Evolutionary conservation across 1,140 invertebrate genomes (phyloP).

Genomic region (Drosophila fuyamai): DNA sequence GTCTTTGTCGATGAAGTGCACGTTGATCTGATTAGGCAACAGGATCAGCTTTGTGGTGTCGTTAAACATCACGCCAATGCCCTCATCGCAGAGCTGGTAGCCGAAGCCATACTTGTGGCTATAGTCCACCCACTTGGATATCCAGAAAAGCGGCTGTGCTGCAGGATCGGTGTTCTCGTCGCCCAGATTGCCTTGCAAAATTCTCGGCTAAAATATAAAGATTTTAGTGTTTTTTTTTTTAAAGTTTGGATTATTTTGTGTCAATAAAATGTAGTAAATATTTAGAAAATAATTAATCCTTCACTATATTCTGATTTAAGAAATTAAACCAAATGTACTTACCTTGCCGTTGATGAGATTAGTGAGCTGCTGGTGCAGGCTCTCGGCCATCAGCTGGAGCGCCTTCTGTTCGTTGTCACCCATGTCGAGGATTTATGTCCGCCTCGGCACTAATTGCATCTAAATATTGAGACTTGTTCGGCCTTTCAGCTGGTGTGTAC

Average conservation of each 20-base stretch:
- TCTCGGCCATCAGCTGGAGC: constrained; percentile 93
- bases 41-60: constrained; percentile 96
- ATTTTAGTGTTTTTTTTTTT: constrained; percentile 10
- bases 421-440: constrained; percentile 86
- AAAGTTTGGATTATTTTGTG: too few relatives aligned
- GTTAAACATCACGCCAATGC: constrained; percentile 98
- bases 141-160: constrained; percentile 97
- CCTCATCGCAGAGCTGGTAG: constrained; percentile 97
- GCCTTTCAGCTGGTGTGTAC: constrained; percentile 25
- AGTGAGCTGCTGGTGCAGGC: constrained; percentile 86
- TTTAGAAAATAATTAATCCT: too few relatives aligned
- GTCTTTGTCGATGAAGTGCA: constrained; percentile 98
- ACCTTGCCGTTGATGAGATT: constrained; percentile 86
- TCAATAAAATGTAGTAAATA: too few relatives aligned
- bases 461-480: constrained; percentile 34
- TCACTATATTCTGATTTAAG: too few relatives aligned
- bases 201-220: constrained; percentile 45
- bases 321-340: background rate
- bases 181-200: constrained; percentile 81
- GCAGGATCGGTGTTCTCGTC: constrained; percentile 97
- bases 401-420: constrained; percentile 97
- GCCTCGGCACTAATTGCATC: constrained; percentile 57
- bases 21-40: constrained; percentile 93
- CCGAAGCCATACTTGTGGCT: constrained; percentile 99
- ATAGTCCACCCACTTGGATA: constrained; percentile 99